Conservation (phyloP, 2,113 vertebrate species). For the Cyrtonyx montezumae region DNA sequence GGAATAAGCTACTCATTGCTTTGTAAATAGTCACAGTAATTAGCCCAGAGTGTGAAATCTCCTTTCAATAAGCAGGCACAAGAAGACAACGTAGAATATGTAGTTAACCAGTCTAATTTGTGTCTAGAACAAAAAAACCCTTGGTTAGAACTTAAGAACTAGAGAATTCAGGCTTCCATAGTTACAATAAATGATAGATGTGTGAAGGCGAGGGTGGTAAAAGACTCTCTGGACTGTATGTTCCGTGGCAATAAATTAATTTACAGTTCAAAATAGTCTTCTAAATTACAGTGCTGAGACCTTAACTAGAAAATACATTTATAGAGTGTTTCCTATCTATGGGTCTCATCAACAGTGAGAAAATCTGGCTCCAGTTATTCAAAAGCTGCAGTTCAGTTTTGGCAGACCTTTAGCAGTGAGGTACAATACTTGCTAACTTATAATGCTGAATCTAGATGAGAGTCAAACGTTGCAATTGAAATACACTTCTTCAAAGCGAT, state of each 20-base stretch:
- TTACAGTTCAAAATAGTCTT: neutral
- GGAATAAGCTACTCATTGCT: neutral
- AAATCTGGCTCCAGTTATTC: neutral
- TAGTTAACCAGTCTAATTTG: neutral
- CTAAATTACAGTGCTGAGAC: neutral
- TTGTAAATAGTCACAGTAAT: neutral
- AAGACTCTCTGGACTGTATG: neutral
- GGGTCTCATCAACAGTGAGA: neutral
- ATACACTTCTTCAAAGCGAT: neutral
- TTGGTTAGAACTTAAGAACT: neutral
- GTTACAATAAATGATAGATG: neutral
- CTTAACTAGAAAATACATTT: neutral
- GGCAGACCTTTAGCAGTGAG: neutral
- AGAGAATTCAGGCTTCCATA: neutral
- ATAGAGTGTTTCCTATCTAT: neutral
- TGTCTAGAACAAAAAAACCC: neutral
- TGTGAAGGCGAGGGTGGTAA: neutral
- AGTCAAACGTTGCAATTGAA: neutral
- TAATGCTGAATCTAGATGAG: neutral
- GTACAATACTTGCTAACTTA: neutral
- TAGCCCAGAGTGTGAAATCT: neutral
- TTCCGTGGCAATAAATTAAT: neutral
- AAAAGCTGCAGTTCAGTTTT: neutral
- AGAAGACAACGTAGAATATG: neutral
- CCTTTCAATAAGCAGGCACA: neutral